phyloP scores from a whole-genome alignment of 1,140 invertebrate genomes.

The Apis mellifera region DNA sequence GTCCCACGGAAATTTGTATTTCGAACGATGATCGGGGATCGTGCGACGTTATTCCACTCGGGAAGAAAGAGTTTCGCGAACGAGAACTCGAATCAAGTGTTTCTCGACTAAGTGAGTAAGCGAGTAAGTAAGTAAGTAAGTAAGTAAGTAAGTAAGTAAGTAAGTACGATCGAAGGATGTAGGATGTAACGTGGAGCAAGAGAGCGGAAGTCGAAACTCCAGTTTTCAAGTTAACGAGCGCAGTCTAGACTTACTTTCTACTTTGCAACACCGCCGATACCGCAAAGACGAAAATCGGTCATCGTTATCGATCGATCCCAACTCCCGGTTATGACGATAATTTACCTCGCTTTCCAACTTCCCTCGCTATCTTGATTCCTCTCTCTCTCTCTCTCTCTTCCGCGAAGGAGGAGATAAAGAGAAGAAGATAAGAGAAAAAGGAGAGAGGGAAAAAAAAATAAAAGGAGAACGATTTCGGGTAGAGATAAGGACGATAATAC shows the following conservation, averaged over 20 bases:
- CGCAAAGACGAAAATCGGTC: constrained; percentile 3
- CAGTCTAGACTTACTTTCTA: constrained; percentile 36
- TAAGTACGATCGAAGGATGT: constrained; percentile 24
- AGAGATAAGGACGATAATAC: no score
- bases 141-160: no score
- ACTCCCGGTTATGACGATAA: not conserved
- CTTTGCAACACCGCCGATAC: constrained; percentile 1
- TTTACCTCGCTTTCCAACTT: not conserved
- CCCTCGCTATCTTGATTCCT: no score
- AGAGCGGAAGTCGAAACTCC: constrained; percentile 23
- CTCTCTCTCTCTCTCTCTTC: not conserved
- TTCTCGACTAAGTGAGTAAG: not conserved
- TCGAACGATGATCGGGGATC: no score
- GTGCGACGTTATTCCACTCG: not conserved
- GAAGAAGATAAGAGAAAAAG: no score
- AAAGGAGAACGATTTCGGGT: no score
- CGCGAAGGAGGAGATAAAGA: no score
- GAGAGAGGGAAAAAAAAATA: no score
- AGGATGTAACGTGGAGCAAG: constrained; percentile 34
- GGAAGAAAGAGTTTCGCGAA: constrained; percentile 48
- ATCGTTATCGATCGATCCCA: constrained; percentile 3
- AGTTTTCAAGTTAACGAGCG: constrained; percentile 46
- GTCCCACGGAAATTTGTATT: no score
- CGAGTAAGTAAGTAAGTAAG: no score
- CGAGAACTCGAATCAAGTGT: constrained; percentile 55